These are phyloP conservation scores for Dipodomys stephensi DNA, from an alignment of 2,113 vertebrate species.

Conservation along the genomic window DNA sequence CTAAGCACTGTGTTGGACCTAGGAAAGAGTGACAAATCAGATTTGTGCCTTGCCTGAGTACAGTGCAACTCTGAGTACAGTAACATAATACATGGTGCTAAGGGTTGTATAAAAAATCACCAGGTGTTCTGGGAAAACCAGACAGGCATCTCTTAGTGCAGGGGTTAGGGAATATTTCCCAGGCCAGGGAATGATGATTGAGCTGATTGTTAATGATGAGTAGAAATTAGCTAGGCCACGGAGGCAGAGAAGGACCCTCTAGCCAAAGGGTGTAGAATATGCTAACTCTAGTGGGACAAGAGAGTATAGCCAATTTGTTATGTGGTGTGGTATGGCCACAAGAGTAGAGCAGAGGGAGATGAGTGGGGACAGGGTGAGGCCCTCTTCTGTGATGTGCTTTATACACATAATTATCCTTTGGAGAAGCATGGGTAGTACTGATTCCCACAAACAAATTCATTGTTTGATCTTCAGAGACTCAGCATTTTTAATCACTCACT, in stretches of 20 bases:
- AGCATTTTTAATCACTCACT: slow-evolving; percentile 54
- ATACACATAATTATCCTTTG: slow-evolving; percentile 37
- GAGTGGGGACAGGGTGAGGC: slow-evolving; percentile 7
- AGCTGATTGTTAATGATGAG: slow-evolving; percentile 17
- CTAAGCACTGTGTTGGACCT: not conserved
- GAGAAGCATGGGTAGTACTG: slow-evolving; percentile 20
- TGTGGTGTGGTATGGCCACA: not conserved
- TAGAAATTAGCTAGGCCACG: slow-evolving; percentile 28
- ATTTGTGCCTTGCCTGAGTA: slow-evolving; percentile 16
- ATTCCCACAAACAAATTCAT: slow-evolving; percentile 37
- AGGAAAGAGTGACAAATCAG: not conserved
- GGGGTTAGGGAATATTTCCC: slow-evolving; percentile 21
- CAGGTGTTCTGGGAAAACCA: slow-evolving; percentile 33
- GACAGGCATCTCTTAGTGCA: not conserved
- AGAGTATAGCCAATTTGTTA: not conserved
- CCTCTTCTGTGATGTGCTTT: slow-evolving; percentile 54
- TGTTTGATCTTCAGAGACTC: slow-evolving; percentile 66
- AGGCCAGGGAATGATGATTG: slow-evolving; percentile 1
- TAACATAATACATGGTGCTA: not conserved
- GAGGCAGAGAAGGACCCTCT: slow-evolving; percentile 7
- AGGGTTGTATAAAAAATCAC: not conserved
- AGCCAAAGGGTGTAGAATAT: not conserved
- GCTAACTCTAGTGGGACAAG: not conserved
- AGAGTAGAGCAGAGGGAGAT: not conserved
- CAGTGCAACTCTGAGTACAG: not conserved